phyloP scores from a whole-genome alignment of 2,888 invertebrate genomes.

The Mesorhabditis sp. region DNA sequence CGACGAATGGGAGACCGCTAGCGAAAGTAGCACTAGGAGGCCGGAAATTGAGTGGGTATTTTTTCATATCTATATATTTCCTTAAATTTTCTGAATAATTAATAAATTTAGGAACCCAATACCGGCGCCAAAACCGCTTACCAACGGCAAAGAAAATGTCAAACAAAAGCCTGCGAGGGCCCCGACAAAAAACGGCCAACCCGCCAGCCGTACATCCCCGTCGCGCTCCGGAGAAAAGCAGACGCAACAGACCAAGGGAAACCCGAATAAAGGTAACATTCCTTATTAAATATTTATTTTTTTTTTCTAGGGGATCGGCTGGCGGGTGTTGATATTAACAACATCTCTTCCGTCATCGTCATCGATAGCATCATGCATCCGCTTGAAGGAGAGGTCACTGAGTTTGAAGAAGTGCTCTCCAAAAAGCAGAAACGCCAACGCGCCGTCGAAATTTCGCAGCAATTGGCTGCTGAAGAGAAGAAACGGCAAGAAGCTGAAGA shows the following conservation, averaged over 20 bases:
- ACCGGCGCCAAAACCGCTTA: too few species aligned
- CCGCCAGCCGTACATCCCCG: slow-evolving; percentile 53
- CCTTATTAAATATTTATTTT: slow-evolving; percentile 1
- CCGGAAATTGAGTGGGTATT: neutral
- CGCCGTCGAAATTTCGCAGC: neutral
- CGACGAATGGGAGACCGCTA: slow-evolving; percentile 73
- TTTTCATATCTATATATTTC: too few species aligned
- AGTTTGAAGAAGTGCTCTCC: slow-evolving; percentile 21
- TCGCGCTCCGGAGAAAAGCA: slow-evolving; percentile 38
- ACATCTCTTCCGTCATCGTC: slow-evolving; percentile 13
- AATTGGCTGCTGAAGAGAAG: slow-evolving; percentile 23
- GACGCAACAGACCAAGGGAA: slow-evolving; percentile 21
- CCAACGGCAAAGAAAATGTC: neutral
- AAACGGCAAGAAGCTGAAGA: slow-evolving; percentile 11
- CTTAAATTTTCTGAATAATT: too few species aligned
- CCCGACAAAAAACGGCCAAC: slow-evolving; percentile 53
- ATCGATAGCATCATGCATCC: slow-evolving; percentile 13
- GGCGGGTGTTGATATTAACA: slow-evolving; percentile 20
- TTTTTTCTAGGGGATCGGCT: slow-evolving; percentile 9
- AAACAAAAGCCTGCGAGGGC: slow-evolving; percentile 7
- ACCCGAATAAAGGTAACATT: slow-evolving; percentile 11
- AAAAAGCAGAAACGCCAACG: slow-evolving; percentile 24
- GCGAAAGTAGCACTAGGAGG: slow-evolving; percentile 69
- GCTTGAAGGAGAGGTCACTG: slow-evolving; percentile 11
- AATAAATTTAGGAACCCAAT: too few species aligned